Evolutionary conservation across 2,888 invertebrate genomes (phyloP).

Genomic region (Octonoba sinensis): DNA sequence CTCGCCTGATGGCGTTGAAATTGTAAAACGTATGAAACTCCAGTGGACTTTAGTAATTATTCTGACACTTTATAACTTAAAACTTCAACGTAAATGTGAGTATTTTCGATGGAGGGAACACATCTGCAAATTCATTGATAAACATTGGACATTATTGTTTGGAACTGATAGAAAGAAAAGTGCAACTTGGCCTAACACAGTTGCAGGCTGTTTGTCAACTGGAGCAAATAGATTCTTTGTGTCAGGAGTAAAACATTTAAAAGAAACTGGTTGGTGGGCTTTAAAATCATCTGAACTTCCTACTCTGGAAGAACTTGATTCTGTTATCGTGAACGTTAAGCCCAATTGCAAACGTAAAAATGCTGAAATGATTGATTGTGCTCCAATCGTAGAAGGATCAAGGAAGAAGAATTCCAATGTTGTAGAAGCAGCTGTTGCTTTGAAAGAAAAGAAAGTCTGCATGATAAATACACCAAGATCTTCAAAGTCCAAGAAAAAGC

Average conservation of each 20-base stretch:
- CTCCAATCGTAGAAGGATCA: slow-evolving; percentile 32
- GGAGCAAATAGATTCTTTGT: slow-evolving; percentile 82
- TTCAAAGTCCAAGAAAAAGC: slow-evolving; percentile 8
- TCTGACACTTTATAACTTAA: slow-evolving; percentile 83
- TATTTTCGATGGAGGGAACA: slow-evolving; percentile 90
- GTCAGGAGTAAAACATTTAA: slow-evolving; percentile 80
- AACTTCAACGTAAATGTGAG: slow-evolving; percentile 80
- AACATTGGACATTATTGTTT: slow-evolving; percentile 83
- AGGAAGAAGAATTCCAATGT: slow-evolving; percentile 64
- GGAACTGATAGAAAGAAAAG: slow-evolving; percentile 81
- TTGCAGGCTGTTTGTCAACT: slow-evolving; percentile 85
- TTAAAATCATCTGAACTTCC: slow-evolving; percentile 73
- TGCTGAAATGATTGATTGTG: background rate
- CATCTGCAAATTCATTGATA: slow-evolving; percentile 84
- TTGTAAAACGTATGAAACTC: slow-evolving; percentile 78
- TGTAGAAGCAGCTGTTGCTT: slow-evolving; percentile 70
- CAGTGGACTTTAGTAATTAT: slow-evolving; percentile 83
- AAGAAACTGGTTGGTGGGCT: slow-evolving; percentile 90
- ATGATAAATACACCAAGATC: slow-evolving; percentile 16
- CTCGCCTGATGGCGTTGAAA: slow-evolving; percentile 75
- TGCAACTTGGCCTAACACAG: slow-evolving; percentile 87
- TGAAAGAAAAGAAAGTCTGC: slow-evolving; percentile 70
- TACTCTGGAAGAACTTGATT: slow-evolving; percentile 65
- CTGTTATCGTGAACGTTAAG: slow-evolving; percentile 7
- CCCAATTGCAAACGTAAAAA: slow-evolving; percentile 17